A percentile compares a stretch with the other conserved stretches of the same genome.
Conservation (phyloP, 2,797 vertebrate species). For the Taenioides sp. region DNA sequence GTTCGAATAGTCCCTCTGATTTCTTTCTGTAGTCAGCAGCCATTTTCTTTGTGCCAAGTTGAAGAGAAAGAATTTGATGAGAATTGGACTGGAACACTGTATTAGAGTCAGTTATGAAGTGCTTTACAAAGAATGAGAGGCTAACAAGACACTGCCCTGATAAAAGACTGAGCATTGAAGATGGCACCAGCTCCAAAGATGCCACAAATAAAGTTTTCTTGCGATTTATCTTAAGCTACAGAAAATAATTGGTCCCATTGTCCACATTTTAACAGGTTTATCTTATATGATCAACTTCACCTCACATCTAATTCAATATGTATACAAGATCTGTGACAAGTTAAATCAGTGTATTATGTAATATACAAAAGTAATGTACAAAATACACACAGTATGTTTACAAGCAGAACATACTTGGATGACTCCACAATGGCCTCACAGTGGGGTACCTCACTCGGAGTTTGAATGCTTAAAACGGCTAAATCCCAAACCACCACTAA, state of each 20-base stretch:
- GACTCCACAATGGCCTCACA: background rate
- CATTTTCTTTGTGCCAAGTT: constrained; percentile 11
- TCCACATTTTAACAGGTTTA: background rate
- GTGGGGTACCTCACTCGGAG: background rate
- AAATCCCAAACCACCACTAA: background rate
- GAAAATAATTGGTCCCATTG: constrained; percentile 35
- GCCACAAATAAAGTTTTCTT: constrained; percentile 40
- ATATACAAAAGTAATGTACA: background rate
- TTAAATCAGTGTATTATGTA: background rate
- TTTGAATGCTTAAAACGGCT: background rate
- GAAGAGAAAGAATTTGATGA: constrained; percentile 22
- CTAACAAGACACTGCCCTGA: constrained; percentile 44
- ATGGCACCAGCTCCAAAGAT: constrained; percentile 28
- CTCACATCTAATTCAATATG: background rate
- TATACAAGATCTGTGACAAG: background rate
- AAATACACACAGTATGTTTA: background rate
- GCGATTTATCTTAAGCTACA: constrained; percentile 46
- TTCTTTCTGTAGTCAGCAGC: background rate
- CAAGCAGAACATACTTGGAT: background rate
- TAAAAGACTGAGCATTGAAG: constrained; percentile 28
- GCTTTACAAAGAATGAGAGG: constrained; percentile 21
- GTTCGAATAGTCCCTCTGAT: background rate
- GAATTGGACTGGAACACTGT: constrained; percentile 23
- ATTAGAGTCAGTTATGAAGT: constrained; percentile 26
- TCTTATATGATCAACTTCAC: background rate